Evolutionary conservation across 1,140 invertebrate species (phyloP).

Genomic region (Diabrotica virgifera): DNA sequence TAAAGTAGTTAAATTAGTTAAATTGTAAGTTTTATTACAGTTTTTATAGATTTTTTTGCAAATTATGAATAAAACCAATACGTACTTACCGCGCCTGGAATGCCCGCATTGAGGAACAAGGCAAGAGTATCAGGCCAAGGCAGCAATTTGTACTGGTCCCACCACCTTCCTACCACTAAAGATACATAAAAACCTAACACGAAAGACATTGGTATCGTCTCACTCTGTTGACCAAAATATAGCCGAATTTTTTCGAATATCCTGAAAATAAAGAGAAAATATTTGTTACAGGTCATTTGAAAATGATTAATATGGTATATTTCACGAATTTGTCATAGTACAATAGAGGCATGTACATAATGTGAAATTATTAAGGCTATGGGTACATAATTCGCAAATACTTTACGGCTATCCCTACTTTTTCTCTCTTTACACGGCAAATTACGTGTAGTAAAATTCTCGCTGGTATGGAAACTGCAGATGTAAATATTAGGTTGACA

Average conservation of each 20-base stretch:
- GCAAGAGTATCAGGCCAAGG: slow-evolving; percentile 90
- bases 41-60: not conserved
- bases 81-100: slow-evolving; percentile 82
- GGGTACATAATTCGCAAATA: too few relatives aligned
- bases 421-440: too few relatives aligned
- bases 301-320: too few relatives aligned
- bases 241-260: slow-evolving; percentile 75
- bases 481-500: too few relatives aligned
- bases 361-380: too few relatives aligned
- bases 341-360: too few relatives aligned
- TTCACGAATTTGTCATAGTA: too few relatives aligned
- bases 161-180: slow-evolving; percentile 87
- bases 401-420: too few relatives aligned
- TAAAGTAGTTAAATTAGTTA: too few relatives aligned
- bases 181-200: slow-evolving; percentile 92
- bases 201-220: slow-evolving; percentile 89
- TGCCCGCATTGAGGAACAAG: slow-evolving; percentile 83
- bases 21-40: too few relatives aligned
- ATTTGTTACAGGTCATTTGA: not conserved
- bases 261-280: slow-evolving; percentile 54
- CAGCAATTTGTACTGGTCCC: slow-evolving; percentile 86
- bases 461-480: too few relatives aligned
- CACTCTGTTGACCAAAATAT: slow-evolving; percentile 78
- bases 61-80: slow-evolving; percentile 24
- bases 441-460: too few relatives aligned